Evolutionary conservation across 2,888 invertebrate species (phyloP), one percentile per base, ranked within the genome.

Genomic region (Melanophora roralis): DNA sequence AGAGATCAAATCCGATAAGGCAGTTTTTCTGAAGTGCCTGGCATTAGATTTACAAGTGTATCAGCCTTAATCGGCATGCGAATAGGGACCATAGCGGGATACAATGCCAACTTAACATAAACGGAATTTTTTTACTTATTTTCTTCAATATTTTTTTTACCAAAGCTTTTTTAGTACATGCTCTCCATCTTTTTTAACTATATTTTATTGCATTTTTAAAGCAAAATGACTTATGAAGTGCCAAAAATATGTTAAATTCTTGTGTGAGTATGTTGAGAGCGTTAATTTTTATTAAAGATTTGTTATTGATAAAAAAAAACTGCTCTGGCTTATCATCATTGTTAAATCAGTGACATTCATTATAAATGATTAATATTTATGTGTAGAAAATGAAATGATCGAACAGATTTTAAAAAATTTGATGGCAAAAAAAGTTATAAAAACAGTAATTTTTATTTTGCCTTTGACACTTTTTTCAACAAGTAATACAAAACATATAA

Each of bases 181-280:
- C n/a, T n/a, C n/a, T n/a, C n/a, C n/a, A n/a, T n/a, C n/a, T 38
- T 38, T 51, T 49, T 23, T 53, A 43, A 40, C 21, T 11, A 38
- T 38, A 38, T 19, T 55, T 36, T 55, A 16, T 57, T 38, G 1
- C 21, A n/a, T n/a, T n/a, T n/a, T n/a, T n/a, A n/a, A 55, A 4
- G 16, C 14, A 16, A 57, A 57, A 72, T 80, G 80, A 80, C 72
- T 80, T 80, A 80, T 80, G 80, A 80, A 62, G 80, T 80, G 80
- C 27, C 72, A 80, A 80, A 27, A 76, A 64, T 69, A 12, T 55
- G 47, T n/a, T 7, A 55, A 69, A 76, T 64, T 76, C 69, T 62
- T 68, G 76, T 76, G 76, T 76, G 69, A 69, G 21, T 64, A 21
- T 76, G 76, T 55, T 76, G 76, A 76, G 75, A 68, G 75, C 69